Conservation (phyloP, 1,140 invertebrate genomes). For the Aphelinus atriplicis region DNA sequence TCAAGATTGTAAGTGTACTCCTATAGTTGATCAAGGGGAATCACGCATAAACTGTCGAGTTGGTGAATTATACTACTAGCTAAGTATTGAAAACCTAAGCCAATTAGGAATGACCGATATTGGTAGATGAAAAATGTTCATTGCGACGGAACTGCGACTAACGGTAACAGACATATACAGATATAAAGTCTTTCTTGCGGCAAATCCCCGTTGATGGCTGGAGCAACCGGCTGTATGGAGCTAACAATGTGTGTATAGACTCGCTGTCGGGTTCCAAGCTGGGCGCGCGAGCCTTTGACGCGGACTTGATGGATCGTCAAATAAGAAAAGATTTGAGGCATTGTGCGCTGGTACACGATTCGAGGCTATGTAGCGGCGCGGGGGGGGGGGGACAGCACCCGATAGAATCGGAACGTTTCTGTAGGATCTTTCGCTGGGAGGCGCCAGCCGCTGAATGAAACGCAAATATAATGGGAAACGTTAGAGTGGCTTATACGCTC, state of each 20-base stretch:
- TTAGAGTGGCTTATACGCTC: not conserved
- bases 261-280: not conserved
- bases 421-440: not conserved
- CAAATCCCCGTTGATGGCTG: too few species aligned
- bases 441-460: constrained; percentile 8
- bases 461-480: constrained; percentile 17
- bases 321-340: constrained; percentile 19
- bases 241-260: not conserved
- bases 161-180: not conserved
- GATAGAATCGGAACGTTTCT: constrained; percentile 12
- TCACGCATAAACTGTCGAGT: too few species aligned
- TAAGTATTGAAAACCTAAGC: too few species aligned
- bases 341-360: not conserved
- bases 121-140: too few species aligned
- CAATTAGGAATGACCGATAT: too few species aligned
- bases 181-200: not conserved
- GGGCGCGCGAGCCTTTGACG: not conserved
- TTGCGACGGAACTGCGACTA: not conserved
- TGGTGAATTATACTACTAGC: too few species aligned
- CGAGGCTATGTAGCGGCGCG: constrained; percentile 9
- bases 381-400: not conserved
- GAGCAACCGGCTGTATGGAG: too few species aligned
- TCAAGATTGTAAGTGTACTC: too few species aligned
- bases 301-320: constrained; percentile 27
- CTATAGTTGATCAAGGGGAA: too few species aligned